These are phyloP conservation scores for Lasius fuliginosus DNA, from an alignment of 2,888 invertebrate genomes.

Conservation along the genomic window DNA sequence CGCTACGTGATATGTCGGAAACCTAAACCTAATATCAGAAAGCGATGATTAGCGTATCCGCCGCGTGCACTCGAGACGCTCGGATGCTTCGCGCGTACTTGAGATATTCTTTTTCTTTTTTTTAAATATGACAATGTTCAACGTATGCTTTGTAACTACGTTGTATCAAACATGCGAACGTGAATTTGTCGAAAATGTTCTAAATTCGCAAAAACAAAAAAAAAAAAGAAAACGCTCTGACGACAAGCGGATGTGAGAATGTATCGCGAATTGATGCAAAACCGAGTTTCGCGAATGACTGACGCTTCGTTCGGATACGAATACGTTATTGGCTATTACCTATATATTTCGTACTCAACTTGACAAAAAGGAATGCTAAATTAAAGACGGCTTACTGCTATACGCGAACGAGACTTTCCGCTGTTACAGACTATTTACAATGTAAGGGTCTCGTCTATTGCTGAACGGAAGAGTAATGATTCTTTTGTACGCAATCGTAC, in stretches of 20 bases:
- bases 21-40: constrained; percentile 33
- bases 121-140: constrained; percentile 9
- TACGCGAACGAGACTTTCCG: constrained; percentile 12
- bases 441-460: constrained; percentile 41
- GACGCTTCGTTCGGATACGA: not conserved
- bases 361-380: constrained; percentile 12
- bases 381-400: constrained; percentile 21
- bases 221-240: not conserved
- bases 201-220: not conserved
- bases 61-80: not conserved
- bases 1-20: constrained; percentile 52
- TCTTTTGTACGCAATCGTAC: not conserved
- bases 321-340: constrained; percentile 11
- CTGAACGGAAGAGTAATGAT: constrained; percentile 37
- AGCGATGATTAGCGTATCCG: constrained; percentile 1
- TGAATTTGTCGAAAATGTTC: not conserved
- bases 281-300: not conserved
- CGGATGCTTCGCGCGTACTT: not conserved
- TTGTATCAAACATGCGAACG: not conserved
- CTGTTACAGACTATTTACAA: constrained; percentile 78
- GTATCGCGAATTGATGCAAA: not conserved
- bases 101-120: constrained; percentile 4
- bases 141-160: not conserved
- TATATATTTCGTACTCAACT: not conserved
- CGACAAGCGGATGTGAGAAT: not conserved